Conservation (phyloP, 1,140 invertebrate genomes). For the Micrasema minimum region DNA sequence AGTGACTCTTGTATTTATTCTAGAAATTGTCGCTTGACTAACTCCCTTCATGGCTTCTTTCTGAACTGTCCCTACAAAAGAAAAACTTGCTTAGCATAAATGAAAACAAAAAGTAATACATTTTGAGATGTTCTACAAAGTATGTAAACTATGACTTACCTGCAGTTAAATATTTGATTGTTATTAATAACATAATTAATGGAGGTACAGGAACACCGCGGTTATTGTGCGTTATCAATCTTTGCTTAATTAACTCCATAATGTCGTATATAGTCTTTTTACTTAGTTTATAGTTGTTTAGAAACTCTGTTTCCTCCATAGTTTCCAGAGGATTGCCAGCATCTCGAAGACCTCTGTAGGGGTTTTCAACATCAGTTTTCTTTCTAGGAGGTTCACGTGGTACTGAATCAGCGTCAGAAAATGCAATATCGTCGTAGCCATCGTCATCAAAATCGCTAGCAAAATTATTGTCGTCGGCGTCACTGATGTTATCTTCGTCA, state of each 20-base stretch:
- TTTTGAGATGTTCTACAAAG: not conserved
- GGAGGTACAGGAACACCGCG: slow-evolving; percentile 46
- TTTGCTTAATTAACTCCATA: slow-evolving; percentile 49
- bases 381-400: slow-evolving; percentile 40
- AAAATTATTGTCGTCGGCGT: slow-evolving; percentile 32
- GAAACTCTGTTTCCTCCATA: slow-evolving; percentile 45
- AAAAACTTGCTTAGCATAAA: not conserved
- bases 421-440: no score
- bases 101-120: not conserved
- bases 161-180: slow-evolving; percentile 46
- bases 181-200: slow-evolving; percentile 45
- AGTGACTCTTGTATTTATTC: slow-evolving; percentile 47
- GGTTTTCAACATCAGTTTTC: slow-evolving; percentile 45
- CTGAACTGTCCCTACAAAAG: slow-evolving; percentile 44
- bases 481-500: slow-evolving; percentile 42
- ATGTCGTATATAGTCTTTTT: slow-evolving; percentile 49
- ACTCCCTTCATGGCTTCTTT: slow-evolving; percentile 49
- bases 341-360: slow-evolving; percentile 47
- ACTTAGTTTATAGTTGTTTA: slow-evolving; percentile 47
- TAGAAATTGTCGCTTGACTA: slow-evolving; percentile 47
- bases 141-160: slow-evolving; percentile 25
- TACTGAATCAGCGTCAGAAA: slow-evolving; percentile 26
- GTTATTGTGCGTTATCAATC: slow-evolving; percentile 46
- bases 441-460: no score
- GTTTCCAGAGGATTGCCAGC: slow-evolving; percentile 47